Conservation (phyloP, 1,140 invertebrate genomes). For the Diabrotica undecimpunctata region DNA sequence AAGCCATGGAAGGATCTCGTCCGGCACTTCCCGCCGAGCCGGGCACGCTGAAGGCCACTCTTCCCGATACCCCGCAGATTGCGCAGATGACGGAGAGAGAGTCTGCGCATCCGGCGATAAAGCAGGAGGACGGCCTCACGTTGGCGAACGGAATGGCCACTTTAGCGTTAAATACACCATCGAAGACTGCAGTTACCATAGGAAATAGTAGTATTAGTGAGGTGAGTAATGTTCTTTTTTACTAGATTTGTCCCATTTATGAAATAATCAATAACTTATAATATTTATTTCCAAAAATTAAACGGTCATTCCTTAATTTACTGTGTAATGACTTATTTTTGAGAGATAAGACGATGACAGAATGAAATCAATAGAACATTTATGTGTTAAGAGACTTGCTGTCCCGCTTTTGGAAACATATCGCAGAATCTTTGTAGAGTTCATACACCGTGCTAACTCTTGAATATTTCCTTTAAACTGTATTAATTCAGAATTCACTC, state of each 20-base stretch:
- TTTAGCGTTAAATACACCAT: conserved; percentile 38
- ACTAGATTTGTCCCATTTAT: not conserved
- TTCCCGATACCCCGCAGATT: conserved; percentile 73
- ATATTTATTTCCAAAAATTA: too few species aligned
- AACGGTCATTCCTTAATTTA: too few species aligned
- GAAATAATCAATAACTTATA: too few species aligned
- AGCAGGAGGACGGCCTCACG: conserved; percentile 36
- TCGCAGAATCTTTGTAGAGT: too few species aligned
- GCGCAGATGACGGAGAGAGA: conserved; percentile 94
- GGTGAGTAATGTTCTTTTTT: conserved; percentile 8
- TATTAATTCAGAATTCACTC: too few species aligned
- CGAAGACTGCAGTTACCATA: conserved; percentile 30
- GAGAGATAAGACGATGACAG: too few species aligned
- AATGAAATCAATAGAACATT: too few species aligned
- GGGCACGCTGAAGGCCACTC: conserved; percentile 82
- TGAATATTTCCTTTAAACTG: too few species aligned
- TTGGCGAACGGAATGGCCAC: conserved; percentile 43
- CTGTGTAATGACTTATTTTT: too few species aligned
- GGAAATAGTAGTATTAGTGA: conserved; percentile 6
- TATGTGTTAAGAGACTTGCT: too few species aligned
- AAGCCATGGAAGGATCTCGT: conserved; percentile 77
- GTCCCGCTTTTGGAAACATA: too few species aligned
- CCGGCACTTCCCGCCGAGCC: conserved; percentile 86
- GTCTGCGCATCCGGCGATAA: conserved; percentile 70
- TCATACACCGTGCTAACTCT: too few species aligned